phyloP scores from a whole-genome alignment of 2,888 invertebrate genomes.

The Leptothorax acervorum region DNA sequence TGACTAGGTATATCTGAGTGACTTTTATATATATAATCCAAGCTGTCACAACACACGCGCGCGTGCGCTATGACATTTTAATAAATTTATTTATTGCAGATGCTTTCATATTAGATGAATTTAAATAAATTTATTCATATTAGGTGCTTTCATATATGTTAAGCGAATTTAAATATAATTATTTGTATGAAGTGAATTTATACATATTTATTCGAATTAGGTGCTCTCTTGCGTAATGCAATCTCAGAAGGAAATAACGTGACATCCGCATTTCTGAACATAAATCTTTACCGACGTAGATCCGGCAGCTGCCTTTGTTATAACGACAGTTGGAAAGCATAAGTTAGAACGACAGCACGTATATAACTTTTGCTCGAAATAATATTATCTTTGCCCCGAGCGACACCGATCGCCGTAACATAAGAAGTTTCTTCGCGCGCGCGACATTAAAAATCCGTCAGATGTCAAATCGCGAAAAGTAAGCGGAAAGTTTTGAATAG shows the following conservation, averaged over 20 bases:
- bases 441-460: slow-evolving; percentile 11
- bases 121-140: slow-evolving; percentile 8
- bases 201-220: neutral
- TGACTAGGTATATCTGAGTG: no score
- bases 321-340: neutral
- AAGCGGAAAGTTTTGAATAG: slow-evolving; percentile 7
- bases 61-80: neutral
- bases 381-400: neutral
- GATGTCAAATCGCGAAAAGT: neutral
- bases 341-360: neutral
- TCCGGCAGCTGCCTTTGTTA: neutral
- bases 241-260: neutral
- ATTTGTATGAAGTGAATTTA: neutral
- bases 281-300: neutral
- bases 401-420: neutral
- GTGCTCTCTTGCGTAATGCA: neutral
- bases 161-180: slow-evolving; percentile 8
- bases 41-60: neutral
- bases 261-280: neutral
- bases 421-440: slow-evolving; percentile 11
- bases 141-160: neutral
- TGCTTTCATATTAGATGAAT: neutral
- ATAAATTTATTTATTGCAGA: neutral
- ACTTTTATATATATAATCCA: neutral
- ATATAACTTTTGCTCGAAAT: slow-evolving; percentile 21